Conservation (phyloP, 92 coral and sea anemone genomes). For the Scolanthus callimorphus region DNA sequence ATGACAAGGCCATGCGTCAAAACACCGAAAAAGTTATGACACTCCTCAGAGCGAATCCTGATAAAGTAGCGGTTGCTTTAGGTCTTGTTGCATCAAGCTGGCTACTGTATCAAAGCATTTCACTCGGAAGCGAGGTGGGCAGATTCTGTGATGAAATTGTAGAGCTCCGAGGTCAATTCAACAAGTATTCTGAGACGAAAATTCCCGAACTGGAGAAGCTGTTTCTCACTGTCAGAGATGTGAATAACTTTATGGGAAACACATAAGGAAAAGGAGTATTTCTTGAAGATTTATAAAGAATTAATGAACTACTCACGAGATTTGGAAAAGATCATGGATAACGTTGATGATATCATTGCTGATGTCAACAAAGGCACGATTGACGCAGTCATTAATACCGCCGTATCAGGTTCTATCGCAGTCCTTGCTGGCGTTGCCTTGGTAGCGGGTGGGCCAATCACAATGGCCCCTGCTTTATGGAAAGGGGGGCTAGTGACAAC, state of each 20-base stretch:
- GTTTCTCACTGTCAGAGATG: too few relatives aligned
- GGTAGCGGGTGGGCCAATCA: neutral
- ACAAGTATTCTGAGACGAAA: neutral
- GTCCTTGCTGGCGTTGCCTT: neutral
- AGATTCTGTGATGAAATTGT: neutral
- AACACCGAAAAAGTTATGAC: neutral
- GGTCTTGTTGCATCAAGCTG: neutral
- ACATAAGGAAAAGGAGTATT: neutral
- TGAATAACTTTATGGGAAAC: too few relatives aligned
- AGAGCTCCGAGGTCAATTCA: conserved; percentile 4
- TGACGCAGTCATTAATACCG: neutral
- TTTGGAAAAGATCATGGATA: neutral
- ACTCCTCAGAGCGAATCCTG: conserved; percentile 6
- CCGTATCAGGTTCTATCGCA: neutral
- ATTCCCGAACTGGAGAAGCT: neutral
- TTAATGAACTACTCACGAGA: neutral
- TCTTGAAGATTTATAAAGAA: too few relatives aligned
- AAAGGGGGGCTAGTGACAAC: neutral
- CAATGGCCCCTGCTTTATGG: neutral
- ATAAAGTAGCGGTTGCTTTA: neutral
- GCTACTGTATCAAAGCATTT: conserved; percentile 2
- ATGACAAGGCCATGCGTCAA: neutral
- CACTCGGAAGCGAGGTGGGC: neutral
- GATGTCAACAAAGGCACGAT: neutral
- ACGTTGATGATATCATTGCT: neutral